These are phyloP conservation scores for Ophion costatus DNA, from an alignment of 2,888 invertebrate species.

Conservation along the genomic window DNA sequence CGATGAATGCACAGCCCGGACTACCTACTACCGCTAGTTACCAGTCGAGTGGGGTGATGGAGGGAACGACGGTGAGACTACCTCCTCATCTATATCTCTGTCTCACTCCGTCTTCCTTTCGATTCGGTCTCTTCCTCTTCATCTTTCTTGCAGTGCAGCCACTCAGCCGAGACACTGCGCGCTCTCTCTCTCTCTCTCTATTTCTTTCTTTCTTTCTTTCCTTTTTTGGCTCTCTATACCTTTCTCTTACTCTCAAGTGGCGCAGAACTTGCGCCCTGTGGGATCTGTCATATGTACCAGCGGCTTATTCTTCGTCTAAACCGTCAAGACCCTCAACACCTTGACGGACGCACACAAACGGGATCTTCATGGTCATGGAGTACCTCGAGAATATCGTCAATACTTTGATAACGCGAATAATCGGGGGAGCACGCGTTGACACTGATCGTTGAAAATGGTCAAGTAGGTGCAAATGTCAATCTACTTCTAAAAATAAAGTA, in stretches of 20 bases:
- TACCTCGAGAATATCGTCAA: slow-evolving; percentile 28
- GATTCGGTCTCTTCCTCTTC: slow-evolving; percentile 57
- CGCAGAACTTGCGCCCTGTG: slow-evolving; percentile 67
- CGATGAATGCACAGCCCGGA: slow-evolving; percentile 72
- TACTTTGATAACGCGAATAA: slow-evolving; percentile 29
- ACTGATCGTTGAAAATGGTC: slow-evolving; percentile 1
- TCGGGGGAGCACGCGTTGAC: background rate
- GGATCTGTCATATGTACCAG: slow-evolving; percentile 25
- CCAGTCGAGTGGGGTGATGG: slow-evolving; percentile 57
- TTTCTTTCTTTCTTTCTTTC: background rate
- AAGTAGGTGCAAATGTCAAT: background rate
- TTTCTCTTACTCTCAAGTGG: slow-evolving; percentile 44
- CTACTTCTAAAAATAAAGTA: no score
- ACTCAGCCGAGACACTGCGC: slow-evolving; percentile 67
- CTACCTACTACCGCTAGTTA: slow-evolving; percentile 62
- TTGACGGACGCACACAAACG: slow-evolving; percentile 15
- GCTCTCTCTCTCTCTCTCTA: background rate
- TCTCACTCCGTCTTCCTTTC: slow-evolving; percentile 13
- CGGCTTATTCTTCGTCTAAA: slow-evolving; percentile 20
- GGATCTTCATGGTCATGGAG: slow-evolving; percentile 29
- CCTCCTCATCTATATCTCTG: slow-evolving; percentile 11
- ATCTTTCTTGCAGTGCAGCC: slow-evolving; percentile 69
- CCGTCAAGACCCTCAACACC: slow-evolving; percentile 30
- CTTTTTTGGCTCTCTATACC: background rate
- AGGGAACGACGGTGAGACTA: slow-evolving; percentile 25